Base-by-base conservation (phyloP, 1,140 invertebrate species). In the Aricia agestis region DNA sequence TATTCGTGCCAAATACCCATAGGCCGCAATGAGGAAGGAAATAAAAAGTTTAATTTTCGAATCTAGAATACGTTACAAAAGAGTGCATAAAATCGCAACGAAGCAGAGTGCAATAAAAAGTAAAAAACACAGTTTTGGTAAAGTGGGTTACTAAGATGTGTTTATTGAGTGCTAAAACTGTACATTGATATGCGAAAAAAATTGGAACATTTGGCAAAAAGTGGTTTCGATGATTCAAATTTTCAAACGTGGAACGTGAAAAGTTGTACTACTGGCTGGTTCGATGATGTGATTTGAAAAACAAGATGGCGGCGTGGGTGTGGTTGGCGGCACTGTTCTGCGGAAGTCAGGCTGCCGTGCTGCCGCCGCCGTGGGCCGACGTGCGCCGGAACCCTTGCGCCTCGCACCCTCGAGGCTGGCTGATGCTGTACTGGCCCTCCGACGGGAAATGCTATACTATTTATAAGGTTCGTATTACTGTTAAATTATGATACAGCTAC, bases 401-500 rank as follows among this genome's bases (percentile, higher is more conserved):
- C 5, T 89, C 93, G 1, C 93, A 95, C 85, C 95, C 96, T 0
- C 92, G 94, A 65, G 96, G 96, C 15, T 97, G 97, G 97, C 95
- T 97, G 78, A 92, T 97, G 74, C 92, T 97, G 19, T 97, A 95
- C 85, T 97, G 96, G 96, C 95, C 96, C 0, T 89, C 93, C 0
- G 95, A 97, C 80, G 95, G 95, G 72, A 95, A 96, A 86, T 97
- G 96, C 84, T 97, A 97, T 83, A 96, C 95, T 83, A 97, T 97
- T 86, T 97, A 97, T 82, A 93, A 95, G 92, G 95, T 94, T 84
- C 89, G 89, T 80, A 59, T 68, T 65, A 13, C 10, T 17, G 66
- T 66, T 66, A 66, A 1, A 36, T 36, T 36, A 36, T 36, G 36
- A 36, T 36, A 9, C n/a, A n/a, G n/a, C 36, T 7, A 6, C 5